Base-by-base conservation (phyloP, 2,888 invertebrate genomes). In the Boloria selene region DNA sequence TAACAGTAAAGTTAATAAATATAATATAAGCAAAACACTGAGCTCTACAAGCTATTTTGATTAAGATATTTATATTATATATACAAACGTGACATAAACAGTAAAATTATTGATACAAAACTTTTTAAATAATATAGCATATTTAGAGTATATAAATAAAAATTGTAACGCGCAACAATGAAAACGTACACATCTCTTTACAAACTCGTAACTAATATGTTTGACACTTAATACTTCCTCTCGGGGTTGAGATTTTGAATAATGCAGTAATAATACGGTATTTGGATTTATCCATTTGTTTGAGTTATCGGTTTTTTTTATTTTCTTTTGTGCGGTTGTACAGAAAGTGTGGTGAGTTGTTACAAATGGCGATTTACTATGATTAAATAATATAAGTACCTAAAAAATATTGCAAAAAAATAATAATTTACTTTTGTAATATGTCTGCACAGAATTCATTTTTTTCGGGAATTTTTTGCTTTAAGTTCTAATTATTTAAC, bases 181-280 rank as follows among this genome's bases (percentile, higher is more conserved):
- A 77, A 74, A 44, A 74, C 77, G 16, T 16, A 61, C 68, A 60
- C 17, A 14, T 64, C 69, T 60, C 70, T 72, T 74, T 78, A 75
- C 77, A 75, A 77, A 76, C 76, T 83, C 84, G 82, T 83, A 86
- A 84, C 86, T 84, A 86, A 85, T 81, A 83, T 76, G 79, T 81
- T 80, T 84, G 90, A 86, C 88, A 88, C 85, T 74, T 88, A 90
- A 90, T 90, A 90, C 90, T 90, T 90, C 90, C 90, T 87, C 76
- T 70, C 66, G 68, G 75, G 81, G 77, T 74, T 71, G 77, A 76
- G 76, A 74, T 80, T 81, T 81, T 84, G 82, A 84, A 86, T 87
- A 84, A 84, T 84, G 78, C 71, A 75, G 76, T 77, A 78, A 82
- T 80, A 83, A 80, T 79, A 69, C 70, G 59, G 59, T 59, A 59